These are phyloP conservation scores for Phaenicophaeus curvirostris DNA, from an alignment of 2,797 vertebrate genomes.

Conservation along the genomic window DNA sequence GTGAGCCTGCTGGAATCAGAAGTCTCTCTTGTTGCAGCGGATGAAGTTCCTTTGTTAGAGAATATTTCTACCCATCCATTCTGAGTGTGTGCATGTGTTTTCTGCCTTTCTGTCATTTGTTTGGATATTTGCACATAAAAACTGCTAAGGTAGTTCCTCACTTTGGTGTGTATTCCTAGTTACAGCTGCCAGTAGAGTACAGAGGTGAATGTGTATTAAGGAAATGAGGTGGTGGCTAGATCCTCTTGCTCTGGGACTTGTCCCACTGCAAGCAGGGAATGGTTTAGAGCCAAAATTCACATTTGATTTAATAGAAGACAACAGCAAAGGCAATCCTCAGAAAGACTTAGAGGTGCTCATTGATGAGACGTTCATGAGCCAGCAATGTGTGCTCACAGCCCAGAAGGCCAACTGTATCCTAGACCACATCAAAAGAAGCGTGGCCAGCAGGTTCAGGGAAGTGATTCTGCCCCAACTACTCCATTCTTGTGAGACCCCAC, in stretches of 20 bases:
- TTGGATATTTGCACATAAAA: neutral
- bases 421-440: no score
- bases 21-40: neutral
- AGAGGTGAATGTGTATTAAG: neutral
- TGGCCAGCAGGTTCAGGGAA: no score
- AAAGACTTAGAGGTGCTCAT: no score
- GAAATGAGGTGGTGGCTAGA: neutral
- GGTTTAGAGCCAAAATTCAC: neutral
- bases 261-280: neutral
- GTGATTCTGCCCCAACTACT: no score
- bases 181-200: neutral
- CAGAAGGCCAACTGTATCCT: no score
- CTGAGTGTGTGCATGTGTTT: rapidly evolving
- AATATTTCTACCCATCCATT: neutral
- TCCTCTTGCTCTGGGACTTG: no score
- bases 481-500: no score
- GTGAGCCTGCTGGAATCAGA: neutral
- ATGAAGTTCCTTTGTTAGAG: neutral
- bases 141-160: neutral
- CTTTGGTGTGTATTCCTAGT: rapidly evolving
- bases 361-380: no score
- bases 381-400: no score
- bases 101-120: neutral
- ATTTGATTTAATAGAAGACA: no score
- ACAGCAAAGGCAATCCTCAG: neutral